Evolutionary conservation across 2,888 invertebrate genomes (phyloP), one percentile per base, ranked within the genome.

Genomic region (Epiblema foenella): DNA sequence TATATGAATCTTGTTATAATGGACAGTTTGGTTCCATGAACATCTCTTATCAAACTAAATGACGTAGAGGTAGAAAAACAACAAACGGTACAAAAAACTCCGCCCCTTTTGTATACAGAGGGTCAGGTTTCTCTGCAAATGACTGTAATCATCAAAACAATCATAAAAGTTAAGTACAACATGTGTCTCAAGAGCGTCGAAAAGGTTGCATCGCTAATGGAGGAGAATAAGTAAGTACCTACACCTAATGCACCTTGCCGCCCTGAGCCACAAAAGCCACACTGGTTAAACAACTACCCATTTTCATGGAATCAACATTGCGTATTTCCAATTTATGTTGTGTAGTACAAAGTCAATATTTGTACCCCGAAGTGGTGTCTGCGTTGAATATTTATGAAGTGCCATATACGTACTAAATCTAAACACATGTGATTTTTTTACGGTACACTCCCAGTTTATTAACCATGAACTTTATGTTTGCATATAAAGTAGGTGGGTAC

Each of bases 291-390:
- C 46, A 10, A 37, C 24, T 42, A 24, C 42, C 42, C 29, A 46
- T 60, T n/a, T 42, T 18, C 42, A 54, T 29, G n/a, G 11, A 68
- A 15, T 51, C 12, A 56, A 37, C 52, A 15, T 46, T 63, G 46
- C 37, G 37, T 60, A 42, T 60, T 46, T 52, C 65, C 69, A 58
- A 69, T 69, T 69, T 59, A 54, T 17, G 46, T 57, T 49, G 57
- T 52, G 63, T 69, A 11, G 46, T 46, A 65, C 65, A 54, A 65
- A 65, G 59, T 59, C 65, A 65, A 70, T 65, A 58, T 65, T 70
- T 70, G 65, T 62, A 46, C 52, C 17, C n/a, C 52, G 62, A 54
- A 69, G 56, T 69, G 62, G 37, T 56, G 33, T 57, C 17, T 51
- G 62, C 29, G 18, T 39, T 62, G 56, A 69, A 73, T 62, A 66